These are phyloP conservation scores for Athetis lepigone DNA, from an alignment of 2,888 invertebrate genomes.

Conservation along the genomic window DNA sequence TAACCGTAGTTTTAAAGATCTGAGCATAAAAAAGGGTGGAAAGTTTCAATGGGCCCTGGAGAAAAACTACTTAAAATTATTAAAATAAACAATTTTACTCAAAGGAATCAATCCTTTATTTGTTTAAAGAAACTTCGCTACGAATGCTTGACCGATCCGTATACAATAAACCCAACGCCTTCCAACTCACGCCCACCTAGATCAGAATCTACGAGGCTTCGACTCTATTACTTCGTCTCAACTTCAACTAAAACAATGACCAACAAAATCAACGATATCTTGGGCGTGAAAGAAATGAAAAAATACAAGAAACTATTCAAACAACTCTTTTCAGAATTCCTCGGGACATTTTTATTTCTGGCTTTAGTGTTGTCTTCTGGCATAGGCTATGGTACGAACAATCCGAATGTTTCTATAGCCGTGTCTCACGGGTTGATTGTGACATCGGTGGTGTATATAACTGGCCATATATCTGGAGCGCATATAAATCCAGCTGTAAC, in stretches of 20 bases:
- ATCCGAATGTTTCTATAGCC: slow-evolving; percentile 41
- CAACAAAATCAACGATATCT: slow-evolving; percentile 20
- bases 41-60: too few relatives aligned
- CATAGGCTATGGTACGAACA: slow-evolving; percentile 13
- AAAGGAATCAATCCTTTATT: too few relatives aligned
- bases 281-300: slow-evolving; percentile 63
- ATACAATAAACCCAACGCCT: neutral
- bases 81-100: too few relatives aligned
- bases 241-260: slow-evolving; percentile 34
- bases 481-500: slow-evolving; percentile 73
- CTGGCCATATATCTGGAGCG: slow-evolving; percentile 67
- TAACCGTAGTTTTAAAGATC: too few relatives aligned
- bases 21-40: too few relatives aligned
- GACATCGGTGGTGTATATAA: slow-evolving; percentile 62
- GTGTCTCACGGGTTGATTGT: slow-evolving; percentile 62
- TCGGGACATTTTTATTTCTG: slow-evolving; percentile 65
- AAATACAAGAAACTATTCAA: slow-evolving; percentile 47
- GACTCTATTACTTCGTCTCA: neutral
- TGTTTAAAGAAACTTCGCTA: neutral
- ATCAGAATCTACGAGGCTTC: slow-evolving; percentile 35
- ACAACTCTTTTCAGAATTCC: slow-evolving; percentile 66
- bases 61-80: too few relatives aligned
- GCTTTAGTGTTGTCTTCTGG: slow-evolving; percentile 57
- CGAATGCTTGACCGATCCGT: neutral
- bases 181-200: slow-evolving; percentile 1